Conservation (phyloP, 2,797 vertebrate genomes). For the Coreius guichenoti region DNA sequence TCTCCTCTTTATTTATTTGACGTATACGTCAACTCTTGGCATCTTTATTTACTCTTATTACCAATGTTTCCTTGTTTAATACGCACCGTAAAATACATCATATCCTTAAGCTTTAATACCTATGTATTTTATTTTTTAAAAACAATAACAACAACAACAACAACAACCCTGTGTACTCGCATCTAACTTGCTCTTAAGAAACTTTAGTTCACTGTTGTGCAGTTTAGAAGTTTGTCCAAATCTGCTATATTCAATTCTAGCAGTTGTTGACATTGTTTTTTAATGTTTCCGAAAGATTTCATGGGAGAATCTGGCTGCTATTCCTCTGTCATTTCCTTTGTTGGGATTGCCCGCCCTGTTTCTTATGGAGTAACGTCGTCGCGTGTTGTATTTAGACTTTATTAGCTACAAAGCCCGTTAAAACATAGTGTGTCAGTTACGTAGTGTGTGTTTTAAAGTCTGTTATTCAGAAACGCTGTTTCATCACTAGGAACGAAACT, state of each 20-base stretch:
- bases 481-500: neutral
- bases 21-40: constrained; percentile 34
- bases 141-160: neutral
- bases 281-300: constrained; percentile 14
- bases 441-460: neutral
- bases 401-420: neutral
- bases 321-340: constrained; percentile 65
- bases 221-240: neutral
- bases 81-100: neutral
- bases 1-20: constrained; percentile 1
- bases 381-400: constrained; percentile 3
- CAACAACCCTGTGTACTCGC: neutral
- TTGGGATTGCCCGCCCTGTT: constrained; percentile 63
- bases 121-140: neutral
- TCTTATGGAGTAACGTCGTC: constrained; percentile 36
- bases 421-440: neutral
- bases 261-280: constrained; percentile 22
- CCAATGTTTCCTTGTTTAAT: neutral
- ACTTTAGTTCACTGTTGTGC: constrained; percentile 22
- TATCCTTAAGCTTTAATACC: neutral
- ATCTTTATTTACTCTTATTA: constrained; percentile 33
- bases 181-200: neutral
- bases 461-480: neutral
- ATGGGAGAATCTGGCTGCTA: constrained; percentile 39
- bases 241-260: neutral